A percentile compares a stretch with the other conserved stretches of the same genome.
Conservation (phyloP, 1,140 invertebrate species). For the Ips nitidus region DNA sequence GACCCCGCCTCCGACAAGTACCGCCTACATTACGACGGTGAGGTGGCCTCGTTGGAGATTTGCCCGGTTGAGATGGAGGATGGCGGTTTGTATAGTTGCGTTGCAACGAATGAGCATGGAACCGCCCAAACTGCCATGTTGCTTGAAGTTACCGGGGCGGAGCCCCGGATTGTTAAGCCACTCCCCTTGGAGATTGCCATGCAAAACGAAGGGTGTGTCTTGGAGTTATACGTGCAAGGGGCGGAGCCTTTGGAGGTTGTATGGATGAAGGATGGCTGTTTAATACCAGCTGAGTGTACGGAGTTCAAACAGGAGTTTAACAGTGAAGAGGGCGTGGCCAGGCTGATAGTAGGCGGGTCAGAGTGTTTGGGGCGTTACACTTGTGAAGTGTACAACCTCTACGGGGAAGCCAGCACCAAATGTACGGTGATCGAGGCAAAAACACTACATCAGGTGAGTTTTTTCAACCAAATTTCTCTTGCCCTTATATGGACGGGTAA, state of each 20-base stretch:
- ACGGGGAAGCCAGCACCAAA: constrained; percentile 59
- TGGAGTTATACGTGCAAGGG: constrained; percentile 49
- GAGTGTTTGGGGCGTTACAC: constrained; percentile 73
- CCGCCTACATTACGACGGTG: constrained; percentile 51
- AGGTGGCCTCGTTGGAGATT: constrained; percentile 56
- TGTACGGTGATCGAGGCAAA: constrained; percentile 56
- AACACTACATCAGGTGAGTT: constrained; percentile 40
- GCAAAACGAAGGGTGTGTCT: constrained; percentile 4
- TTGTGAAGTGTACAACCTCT: constrained; percentile 64
- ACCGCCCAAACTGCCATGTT: constrained; percentile 44
- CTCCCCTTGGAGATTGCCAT: constrained; percentile 7
- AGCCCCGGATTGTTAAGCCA: constrained; percentile 38
- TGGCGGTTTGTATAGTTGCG: constrained; percentile 70
- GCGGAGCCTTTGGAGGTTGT: constrained; percentile 64
- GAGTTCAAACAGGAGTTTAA: constrained; percentile 64
- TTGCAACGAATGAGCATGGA: constrained; percentile 69
- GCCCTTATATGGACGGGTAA: too few species aligned
- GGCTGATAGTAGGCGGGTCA: constrained; percentile 62
- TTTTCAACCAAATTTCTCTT: too few species aligned
- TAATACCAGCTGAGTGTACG: constrained; percentile 64
- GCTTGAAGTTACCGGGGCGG: constrained; percentile 34
- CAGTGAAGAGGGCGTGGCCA: constrained; percentile 62
- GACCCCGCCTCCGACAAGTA: constrained; percentile 51
- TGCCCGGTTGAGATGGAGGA: constrained; percentile 56
- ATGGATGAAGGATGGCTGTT: constrained; percentile 71